Conservation (phyloP, 1,140 invertebrate species). For the Scylla paramamosain region DNA sequence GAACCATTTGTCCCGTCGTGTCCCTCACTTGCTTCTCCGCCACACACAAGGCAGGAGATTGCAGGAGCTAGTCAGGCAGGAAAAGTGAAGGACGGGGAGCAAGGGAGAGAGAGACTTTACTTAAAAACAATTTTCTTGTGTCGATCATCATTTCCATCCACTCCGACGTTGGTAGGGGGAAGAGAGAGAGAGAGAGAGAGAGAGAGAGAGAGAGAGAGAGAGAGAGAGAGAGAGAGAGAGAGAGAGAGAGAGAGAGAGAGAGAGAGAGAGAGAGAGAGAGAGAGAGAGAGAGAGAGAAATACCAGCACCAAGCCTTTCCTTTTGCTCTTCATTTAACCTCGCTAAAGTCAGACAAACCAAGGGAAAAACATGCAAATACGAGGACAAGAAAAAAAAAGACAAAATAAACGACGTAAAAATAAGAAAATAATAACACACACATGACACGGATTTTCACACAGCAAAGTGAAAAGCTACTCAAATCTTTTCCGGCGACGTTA, state of each 20-base stretch:
- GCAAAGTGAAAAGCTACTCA: too few relatives aligned
- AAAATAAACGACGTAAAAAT: too few relatives aligned
- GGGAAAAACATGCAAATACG: not conserved
- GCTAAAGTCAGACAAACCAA: too few relatives aligned
- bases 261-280: constrained; percentile 39
- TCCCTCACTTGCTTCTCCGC: too few relatives aligned
- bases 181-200: not conserved
- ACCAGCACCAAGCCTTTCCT: not conserved
- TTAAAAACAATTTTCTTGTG: not conserved
- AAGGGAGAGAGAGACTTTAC: not conserved
- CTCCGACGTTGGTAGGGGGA: not conserved
- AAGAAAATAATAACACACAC: too few relatives aligned
- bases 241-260: constrained; percentile 45
- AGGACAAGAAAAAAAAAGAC: not conserved
- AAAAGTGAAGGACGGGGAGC: not conserved
- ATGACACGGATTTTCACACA: too few relatives aligned
- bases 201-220: constrained; percentile 51
- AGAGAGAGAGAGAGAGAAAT: not conserved
- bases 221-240: constrained; percentile 45
- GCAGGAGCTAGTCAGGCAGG: not conserved
- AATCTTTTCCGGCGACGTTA: too few relatives aligned
- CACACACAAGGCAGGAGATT: too few relatives aligned
- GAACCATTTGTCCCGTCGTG: too few relatives aligned
- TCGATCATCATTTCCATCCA: not conserved
- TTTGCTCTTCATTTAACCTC: too few relatives aligned